Conservation (phyloP, 37 sponge, comb jelly and placozoan species). For the Ianthella basta region DNA sequence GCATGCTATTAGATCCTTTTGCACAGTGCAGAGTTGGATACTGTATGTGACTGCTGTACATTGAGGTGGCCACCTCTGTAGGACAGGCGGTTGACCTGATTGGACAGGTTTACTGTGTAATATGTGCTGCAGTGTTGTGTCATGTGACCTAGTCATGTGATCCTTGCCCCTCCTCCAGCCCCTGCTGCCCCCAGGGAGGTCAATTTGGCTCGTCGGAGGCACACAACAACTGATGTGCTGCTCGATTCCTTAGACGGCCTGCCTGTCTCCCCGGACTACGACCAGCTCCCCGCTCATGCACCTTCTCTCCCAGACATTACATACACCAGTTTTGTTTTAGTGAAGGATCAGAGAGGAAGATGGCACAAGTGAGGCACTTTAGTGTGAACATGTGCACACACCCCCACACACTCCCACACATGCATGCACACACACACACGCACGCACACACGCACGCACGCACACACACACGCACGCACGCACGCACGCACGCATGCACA, state of each 20-base stretch:
- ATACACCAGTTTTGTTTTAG: slow-evolving; percentile 50
- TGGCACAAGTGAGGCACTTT: slow-evolving; percentile 45
- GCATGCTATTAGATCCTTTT: too few relatives aligned
- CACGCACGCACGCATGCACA: not conserved
- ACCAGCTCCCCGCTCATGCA: not conserved
- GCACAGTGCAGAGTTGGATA: too few relatives aligned
- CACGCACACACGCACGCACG: slow-evolving; percentile 8
- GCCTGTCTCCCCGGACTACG: not conserved
- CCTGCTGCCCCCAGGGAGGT: too few relatives aligned
- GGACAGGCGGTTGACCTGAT: too few relatives aligned
- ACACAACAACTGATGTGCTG: not conserved
- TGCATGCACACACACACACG: not conserved
- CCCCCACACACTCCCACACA: not conserved
- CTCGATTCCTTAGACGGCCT: not conserved
- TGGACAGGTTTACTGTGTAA: too few relatives aligned
- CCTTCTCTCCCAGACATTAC: not conserved
- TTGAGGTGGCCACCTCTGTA: too few relatives aligned
- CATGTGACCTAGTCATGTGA: too few relatives aligned
- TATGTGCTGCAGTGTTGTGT: not conserved
- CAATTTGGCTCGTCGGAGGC: not conserved
- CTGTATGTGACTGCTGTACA: too few relatives aligned
- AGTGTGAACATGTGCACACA: not conserved
- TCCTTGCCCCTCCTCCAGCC: too few relatives aligned
- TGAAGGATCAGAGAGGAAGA: slow-evolving; percentile 50
- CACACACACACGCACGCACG: slow-evolving; percentile 10